These are phyloP conservation scores for Labeo calbasu DNA, from an alignment of 2,797 vertebrate genomes.

Conservation along the genomic window DNA sequence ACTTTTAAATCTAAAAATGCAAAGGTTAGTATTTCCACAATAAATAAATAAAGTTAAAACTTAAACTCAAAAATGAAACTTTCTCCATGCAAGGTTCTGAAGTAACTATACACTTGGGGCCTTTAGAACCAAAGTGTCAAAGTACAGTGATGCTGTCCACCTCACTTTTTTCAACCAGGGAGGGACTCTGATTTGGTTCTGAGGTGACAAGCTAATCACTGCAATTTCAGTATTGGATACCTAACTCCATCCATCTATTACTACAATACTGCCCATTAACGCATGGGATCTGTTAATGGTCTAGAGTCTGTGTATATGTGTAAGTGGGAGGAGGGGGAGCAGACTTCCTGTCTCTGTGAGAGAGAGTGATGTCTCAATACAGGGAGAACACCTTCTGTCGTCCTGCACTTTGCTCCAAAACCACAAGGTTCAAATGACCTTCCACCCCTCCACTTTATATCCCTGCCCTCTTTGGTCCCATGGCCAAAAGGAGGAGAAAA, in stretches of 20 bases:
- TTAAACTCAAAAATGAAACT: neutral
- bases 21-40: neutral
- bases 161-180: conserved; percentile 33
- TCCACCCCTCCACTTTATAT: conserved; percentile 51
- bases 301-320: conserved; percentile 64
- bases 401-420: conserved; percentile 78
- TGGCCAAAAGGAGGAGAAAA: conserved; percentile 68
- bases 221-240: conserved; percentile 67
- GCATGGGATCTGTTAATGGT: conserved; percentile 73
- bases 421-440: conserved; percentile 81
- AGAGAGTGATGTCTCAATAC: conserved; percentile 59
- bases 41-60: neutral
- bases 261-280: conserved; percentile 62
- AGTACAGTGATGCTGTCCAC: conserved; percentile 36
- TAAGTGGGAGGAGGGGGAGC: conserved; percentile 55
- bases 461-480: conserved; percentile 42
- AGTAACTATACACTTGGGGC: conserved; percentile 30
- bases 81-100: conserved; percentile 4
- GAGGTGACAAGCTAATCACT: conserved; percentile 55
- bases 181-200: conserved; percentile 48
- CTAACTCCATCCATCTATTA: conserved; percentile 58
- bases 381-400: conserved; percentile 72
- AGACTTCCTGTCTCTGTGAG: conserved; percentile 64
- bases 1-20: neutral
- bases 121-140: conserved; percentile 32